phyloP scores from a whole-genome alignment of 1,140 invertebrate species.

The Achroia grisella region DNA sequence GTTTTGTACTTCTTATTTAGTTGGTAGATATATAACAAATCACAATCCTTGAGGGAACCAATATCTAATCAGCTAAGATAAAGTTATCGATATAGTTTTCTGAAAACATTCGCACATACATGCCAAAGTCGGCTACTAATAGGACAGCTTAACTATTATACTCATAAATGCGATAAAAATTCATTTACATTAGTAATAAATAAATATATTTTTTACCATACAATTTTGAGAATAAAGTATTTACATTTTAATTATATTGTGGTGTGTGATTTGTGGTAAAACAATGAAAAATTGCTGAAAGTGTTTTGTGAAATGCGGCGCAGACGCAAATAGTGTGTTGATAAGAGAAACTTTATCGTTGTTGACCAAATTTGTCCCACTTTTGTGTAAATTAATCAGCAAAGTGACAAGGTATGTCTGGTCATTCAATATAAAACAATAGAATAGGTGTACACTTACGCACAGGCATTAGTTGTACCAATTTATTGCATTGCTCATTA shows the following conservation, averaged over 20 bases:
- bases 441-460: too few relatives aligned
- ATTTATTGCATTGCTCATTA: too few relatives aligned
- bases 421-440: not conserved
- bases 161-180: too few relatives aligned
- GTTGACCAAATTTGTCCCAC: constrained; percentile 50
- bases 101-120: constrained; percentile 28
- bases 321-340: constrained; percentile 51
- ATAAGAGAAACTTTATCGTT: constrained; percentile 55
- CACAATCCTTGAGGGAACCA: constrained; percentile 42
- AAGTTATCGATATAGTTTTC: constrained; percentile 55
- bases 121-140: too few relatives aligned
- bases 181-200: too few relatives aligned
- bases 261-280: not conserved
- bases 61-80: constrained; percentile 64
- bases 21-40: constrained; percentile 10
- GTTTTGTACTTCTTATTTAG: too few relatives aligned
- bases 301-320: constrained; percentile 42
- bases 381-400: constrained; percentile 44
- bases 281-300: constrained; percentile 12
- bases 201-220: too few relatives aligned
- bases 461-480: too few relatives aligned
- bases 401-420: constrained; percentile 37
- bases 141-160: too few relatives aligned
- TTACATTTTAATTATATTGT: too few relatives aligned
- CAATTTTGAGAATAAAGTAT: too few relatives aligned